These are phyloP conservation scores for Rotaria macrura DNA, from an alignment of 2,888 invertebrate genomes.

Conservation along the genomic window DNA sequence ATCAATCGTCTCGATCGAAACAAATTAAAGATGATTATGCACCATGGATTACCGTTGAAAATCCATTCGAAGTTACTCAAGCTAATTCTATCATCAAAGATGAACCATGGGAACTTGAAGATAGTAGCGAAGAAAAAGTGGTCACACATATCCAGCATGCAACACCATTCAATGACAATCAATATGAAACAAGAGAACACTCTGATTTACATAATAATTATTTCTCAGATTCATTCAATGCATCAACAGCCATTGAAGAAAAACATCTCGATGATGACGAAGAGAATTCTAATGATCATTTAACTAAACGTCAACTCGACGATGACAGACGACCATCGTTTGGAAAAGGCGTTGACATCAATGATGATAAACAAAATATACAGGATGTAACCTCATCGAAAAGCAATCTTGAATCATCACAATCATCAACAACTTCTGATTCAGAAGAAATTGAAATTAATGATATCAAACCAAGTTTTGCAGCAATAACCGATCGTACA, in stretches of 20 bases:
- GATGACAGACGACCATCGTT: neutral
- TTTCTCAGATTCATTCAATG: neutral
- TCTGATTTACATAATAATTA: neutral
- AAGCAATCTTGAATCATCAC: neutral
- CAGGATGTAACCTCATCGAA: neutral
- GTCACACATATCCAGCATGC: no score
- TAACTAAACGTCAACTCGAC: neutral
- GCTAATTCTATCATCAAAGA: neutral
- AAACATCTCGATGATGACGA: neutral
- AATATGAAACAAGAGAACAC: neutral
- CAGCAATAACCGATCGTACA: neutral
- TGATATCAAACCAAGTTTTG: neutral
- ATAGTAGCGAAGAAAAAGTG: neutral
- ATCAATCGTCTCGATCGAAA: neutral
- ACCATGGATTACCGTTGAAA: neutral
- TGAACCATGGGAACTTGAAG: constrained; percentile 20
- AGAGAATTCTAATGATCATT: neutral
- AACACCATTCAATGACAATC: neutral
- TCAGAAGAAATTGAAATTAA: neutral
- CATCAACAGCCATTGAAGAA: neutral
- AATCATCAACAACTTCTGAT: neutral
- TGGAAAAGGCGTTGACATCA: neutral
- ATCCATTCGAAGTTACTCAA: neutral
- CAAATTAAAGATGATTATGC: neutral
- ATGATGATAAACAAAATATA: neutral